Conservation (phyloP, 2,888 invertebrate species). For the Panopea generosa region DNA sequence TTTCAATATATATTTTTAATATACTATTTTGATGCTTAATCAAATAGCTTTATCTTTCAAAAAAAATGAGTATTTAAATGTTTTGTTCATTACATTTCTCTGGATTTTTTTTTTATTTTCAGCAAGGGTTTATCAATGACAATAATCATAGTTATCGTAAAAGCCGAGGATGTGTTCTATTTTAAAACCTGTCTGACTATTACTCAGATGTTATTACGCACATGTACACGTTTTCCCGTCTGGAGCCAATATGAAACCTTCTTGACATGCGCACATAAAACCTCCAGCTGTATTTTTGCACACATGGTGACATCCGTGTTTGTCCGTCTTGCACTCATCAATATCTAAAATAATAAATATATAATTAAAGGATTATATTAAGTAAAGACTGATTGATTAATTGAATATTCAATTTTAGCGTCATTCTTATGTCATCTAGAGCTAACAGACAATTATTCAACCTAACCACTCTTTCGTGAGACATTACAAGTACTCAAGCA, state of each 20-base stretch:
- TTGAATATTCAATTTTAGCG: too few species aligned
- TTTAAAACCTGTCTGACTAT: too few species aligned
- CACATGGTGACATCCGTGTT: constrained; percentile 55
- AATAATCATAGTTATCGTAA: background rate
- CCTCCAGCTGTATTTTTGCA: constrained; percentile 65
- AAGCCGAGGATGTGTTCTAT: too few species aligned
- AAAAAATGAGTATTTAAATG: too few species aligned
- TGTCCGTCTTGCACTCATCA: constrained; percentile 42
- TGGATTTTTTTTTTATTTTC: background rate
- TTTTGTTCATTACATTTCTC: background rate
- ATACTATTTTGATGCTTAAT: too few species aligned
- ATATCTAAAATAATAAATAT: constrained; percentile 40
- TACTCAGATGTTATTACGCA: too few species aligned
- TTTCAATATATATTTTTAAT: too few species aligned
- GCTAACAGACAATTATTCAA: too few species aligned
- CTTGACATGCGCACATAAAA: constrained; percentile 61
- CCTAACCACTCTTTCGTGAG: too few species aligned
- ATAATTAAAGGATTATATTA: background rate
- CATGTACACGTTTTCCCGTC: constrained; percentile 56
- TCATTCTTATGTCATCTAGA: too few species aligned
- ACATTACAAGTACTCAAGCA: too few species aligned
- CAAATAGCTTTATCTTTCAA: too few species aligned
- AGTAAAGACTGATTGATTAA: background rate
- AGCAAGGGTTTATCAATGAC: constrained; percentile 5
- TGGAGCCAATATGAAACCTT: constrained; percentile 45